Evolutionary conservation across 2,888 invertebrate genomes (phyloP), one percentile per base, ranked within the genome.

Genomic region (Anorthoa munda): DNA sequence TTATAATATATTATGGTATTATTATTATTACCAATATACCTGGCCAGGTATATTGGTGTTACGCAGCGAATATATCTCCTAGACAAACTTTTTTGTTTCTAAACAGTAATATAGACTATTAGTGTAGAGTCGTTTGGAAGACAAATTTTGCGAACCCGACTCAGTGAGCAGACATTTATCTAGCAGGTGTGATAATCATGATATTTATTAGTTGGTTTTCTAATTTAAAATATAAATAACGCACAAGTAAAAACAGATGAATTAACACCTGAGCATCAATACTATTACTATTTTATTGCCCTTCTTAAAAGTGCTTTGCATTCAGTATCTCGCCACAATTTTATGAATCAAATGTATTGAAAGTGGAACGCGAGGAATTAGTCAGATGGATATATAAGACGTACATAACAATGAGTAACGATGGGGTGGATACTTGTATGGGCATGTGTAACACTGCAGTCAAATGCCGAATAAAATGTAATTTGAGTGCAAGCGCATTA

Each of bases 401-500:
- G 63, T 66, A 68, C 75, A 65, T 66, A 66, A 70, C 65, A 73
- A 66, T 84, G 86, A 84, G 84, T 82, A 86, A 86, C 68, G 39
- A 78, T 53, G 17, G 26, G 39, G 15, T 13, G 21, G 63, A 68
- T 53, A 70, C 59, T 63, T 56, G 31, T 71, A 74, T 60, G 71
- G 69, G 26, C 67, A 82, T 71, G 71, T 70, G 75, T 76, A 65
- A 56, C 21, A 60, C 67, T 50, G 73, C 66, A 71, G 69, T 64
- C 65, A 50, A 70, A 64, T 82, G 76, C 74, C 60, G 23, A 84
- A 75, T 86, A 86, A 75, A 70, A 74, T 64, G 86, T 75, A 86
- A 84, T 84, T 72, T 72, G 82, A 84, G 85, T 65, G 66, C 63
- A 72, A 64, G 68, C 53, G 55, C 64, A 77, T 81, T 76, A 84